Conservation (phyloP, 2,888 invertebrate species). For the Aphidoletes aphidimyza region DNA sequence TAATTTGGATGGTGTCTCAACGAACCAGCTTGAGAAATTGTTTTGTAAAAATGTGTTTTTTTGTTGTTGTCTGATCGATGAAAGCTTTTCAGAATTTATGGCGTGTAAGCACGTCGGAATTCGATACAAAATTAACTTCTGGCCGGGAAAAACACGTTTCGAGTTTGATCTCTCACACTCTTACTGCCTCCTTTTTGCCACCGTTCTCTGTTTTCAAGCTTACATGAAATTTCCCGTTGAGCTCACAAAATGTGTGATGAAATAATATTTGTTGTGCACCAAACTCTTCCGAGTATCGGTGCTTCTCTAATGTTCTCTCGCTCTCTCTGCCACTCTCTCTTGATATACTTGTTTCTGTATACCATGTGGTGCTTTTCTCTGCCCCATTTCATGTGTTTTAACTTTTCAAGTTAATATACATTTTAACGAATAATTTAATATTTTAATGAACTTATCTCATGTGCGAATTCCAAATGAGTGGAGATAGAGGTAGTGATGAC, state of each 20-base stretch:
- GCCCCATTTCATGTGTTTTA: background rate
- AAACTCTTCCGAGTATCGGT: too few species aligned
- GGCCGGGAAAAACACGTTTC: background rate
- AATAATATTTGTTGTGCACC: background rate
- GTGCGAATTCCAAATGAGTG: background rate
- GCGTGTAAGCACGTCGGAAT: background rate
- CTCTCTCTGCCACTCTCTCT: background rate
- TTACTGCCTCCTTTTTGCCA: too few species aligned
- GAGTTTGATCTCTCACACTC: too few species aligned
- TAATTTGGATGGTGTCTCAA: too few species aligned
- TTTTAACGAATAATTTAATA: background rate
- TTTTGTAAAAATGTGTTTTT: background rate
- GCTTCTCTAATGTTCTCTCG: too few species aligned
- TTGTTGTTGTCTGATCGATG: background rate
- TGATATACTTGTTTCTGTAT: background rate
- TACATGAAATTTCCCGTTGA: too few species aligned
- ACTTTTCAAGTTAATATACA: background rate
- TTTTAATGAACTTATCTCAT: constrained; percentile 2
- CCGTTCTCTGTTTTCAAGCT: too few species aligned
- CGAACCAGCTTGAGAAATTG: background rate
- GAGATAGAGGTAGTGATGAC: too few species aligned
- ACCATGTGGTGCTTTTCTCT: background rate
- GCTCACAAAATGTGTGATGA: background rate
- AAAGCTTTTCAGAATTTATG: background rate
- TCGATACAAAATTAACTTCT: constrained; percentile 8